phyloP scores from a whole-genome alignment of 1,140 invertebrate genomes.

The Pogonognathellus flavescens region DNA sequence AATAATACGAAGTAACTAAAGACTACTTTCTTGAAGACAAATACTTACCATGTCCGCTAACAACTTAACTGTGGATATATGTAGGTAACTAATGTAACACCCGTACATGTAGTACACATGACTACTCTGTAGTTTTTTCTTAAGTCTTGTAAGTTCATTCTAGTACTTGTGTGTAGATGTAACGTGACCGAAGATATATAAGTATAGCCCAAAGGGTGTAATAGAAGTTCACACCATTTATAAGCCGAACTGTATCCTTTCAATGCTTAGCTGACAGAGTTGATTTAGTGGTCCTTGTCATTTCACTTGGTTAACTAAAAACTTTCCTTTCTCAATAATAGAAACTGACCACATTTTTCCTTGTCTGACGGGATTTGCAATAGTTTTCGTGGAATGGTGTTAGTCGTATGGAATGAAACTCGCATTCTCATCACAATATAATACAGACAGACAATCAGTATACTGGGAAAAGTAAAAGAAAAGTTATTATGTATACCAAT shows the following conservation, averaged over 20 bases:
- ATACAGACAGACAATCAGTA: background rate
- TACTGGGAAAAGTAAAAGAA: background rate
- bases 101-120: too few relatives aligned
- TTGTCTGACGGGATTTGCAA: background rate
- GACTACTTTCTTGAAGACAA: too few relatives aligned
- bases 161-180: too few relatives aligned
- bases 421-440: conserved; percentile 12
- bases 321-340: conserved; percentile 46
- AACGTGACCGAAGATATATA: background rate
- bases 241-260: too few relatives aligned
- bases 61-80: too few relatives aligned
- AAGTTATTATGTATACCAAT: background rate
- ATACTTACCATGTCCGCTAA: too few relatives aligned
- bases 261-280: background rate
- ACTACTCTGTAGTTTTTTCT: too few relatives aligned
- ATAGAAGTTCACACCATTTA: background rate
- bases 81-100: too few relatives aligned
- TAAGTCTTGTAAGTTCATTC: too few relatives aligned
- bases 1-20: too few relatives aligned
- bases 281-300: conserved; percentile 41
- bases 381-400: background rate
- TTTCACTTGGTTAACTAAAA: conserved; percentile 31
- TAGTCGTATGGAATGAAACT: background rate
- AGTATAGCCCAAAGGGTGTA: background rate
- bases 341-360: conserved; percentile 15